Base-by-base conservation (phyloP, 2,888 invertebrate genomes). In the Drosophila koepferae region DNA sequence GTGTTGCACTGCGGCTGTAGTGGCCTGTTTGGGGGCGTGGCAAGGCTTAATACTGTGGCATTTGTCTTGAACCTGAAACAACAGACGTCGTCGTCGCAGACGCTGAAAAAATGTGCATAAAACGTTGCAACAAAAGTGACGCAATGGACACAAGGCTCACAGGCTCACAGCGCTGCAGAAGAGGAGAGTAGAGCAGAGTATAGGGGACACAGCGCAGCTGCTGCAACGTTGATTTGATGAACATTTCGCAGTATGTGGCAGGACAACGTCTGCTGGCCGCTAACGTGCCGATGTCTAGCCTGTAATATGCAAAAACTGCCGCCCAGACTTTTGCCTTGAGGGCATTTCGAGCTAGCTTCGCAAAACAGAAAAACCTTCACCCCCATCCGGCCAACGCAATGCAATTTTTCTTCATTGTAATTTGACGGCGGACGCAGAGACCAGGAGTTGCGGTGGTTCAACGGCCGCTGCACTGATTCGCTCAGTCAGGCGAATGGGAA, bases 331-430 rank as follows among this genome's bases (percentile, higher is more conserved):
- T 72, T 84, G 87, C 86, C 89, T 86, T 85, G 73, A 87, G 89
- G 67, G 83, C 80, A 81, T 81, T 82, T 80, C 59, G 51, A 70
- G 61, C 59, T 59, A 60, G 55, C 63, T 72, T 58, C 12, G 51
- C 61, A 38, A 9, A 16, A 5, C 38, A 40, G 53, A 10, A n/a
- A 28, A 5, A 36, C 53, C 14, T 23, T 38, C 4, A 1, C 10
- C 23, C 41, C 38, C 9, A 20, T 12, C 43, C 28, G n/a, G 28
- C 31, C 36, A 46, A 40, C 56, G 84, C 73, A 78, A 77, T 87
- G 86, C 86, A 87, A 89, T 89, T 87, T 80, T 87, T 87, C 86
- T 87, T 87, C 86, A 89, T 87, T 89, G 77, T 89, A 85, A 82
- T 85, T 85, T 81, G 83, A 49, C 53, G 53, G 23, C 61, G 49